Base-by-base conservation (phyloP, 1,140 invertebrate genomes). In the Holcopasites calliopsidis region DNA sequence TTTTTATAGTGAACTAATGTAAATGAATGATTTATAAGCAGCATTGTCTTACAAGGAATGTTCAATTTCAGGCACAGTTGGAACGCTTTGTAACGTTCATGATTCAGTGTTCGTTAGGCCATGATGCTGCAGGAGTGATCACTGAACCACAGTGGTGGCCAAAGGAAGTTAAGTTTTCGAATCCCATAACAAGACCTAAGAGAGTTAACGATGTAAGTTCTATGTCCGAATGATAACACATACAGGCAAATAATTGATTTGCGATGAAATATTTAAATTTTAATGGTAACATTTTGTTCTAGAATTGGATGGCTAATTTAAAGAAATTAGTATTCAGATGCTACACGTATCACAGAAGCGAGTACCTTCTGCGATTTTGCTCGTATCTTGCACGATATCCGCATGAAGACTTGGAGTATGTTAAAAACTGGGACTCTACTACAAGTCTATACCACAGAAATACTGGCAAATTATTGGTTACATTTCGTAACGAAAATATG, bases 401-500 rank as follows among this genome's bases (percentile, higher is more conserved):
- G 26, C 93, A 92, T 3, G 92, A 94, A 33, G 93, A 93, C 73
- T 90, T 95, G 64, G 91, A 94, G 62, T 95, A 95, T 88, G 94
- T 95, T 18, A 94, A 95, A 79, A 95, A 95, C 87, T 94, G 93
- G 82, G 95, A 95, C 82, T 94, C 94, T 26, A 96, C 95, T 1
- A 96, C 95, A 18, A 95, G 95, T 66, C 90, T 96, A 28, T 95
- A 94, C 79, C 93, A 94, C 76, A 93, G 93, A 80, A 92, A 92
- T 52, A 94, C 92, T 60, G 93, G 93, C 71, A 94, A 94, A 76
- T 90, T 95, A 26, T 84, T 96, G 57, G 95, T 95, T 2, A 96
- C 95, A 62, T 95, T 96, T 90, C 92, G 95, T 40, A 95, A 95
- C 90, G 95, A 95, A 85, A 95, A 95, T 84, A 93, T 95, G 91